phyloP scores from a whole-genome alignment of 2,888 invertebrate genomes.

The Oscheius myriophilus region DNA sequence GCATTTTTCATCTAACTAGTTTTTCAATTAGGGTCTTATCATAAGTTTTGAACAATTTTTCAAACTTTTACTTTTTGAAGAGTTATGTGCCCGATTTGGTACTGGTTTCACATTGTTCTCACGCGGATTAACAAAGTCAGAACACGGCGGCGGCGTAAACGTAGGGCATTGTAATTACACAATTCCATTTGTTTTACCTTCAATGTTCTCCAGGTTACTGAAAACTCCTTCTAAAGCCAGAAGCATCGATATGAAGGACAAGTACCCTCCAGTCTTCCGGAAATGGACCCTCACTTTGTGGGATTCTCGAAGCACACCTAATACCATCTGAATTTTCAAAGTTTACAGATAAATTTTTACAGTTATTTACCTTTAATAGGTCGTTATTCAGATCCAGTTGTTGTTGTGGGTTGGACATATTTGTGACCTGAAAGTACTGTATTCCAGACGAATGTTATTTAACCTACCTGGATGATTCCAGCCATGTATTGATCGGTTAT shows the following conservation, averaged over 20 bases:
- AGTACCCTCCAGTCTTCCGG: conserved; percentile 96
- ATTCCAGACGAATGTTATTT: too few relatives aligned
- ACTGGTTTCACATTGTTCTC: too few relatives aligned
- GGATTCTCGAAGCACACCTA: conserved; percentile 82
- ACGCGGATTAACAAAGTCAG: too few relatives aligned
- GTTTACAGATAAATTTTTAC: not conserved
- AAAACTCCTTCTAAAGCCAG: conserved; percentile 84
- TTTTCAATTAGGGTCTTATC: too few relatives aligned
- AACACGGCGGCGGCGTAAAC: too few relatives aligned
- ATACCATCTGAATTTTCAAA: conserved; percentile 39
- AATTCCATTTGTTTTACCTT: not conserved
- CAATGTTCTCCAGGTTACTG: conserved; percentile 18
- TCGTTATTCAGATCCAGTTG: conserved; percentile 87
- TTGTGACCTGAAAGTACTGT: conserved; percentile 74
- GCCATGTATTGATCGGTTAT: conserved; percentile 63
- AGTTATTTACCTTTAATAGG: conserved; percentile 80
- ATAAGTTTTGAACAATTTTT: too few relatives aligned
- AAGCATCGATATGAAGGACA: conserved; percentile 93
- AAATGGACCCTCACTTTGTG: conserved; percentile 95
- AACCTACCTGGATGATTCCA: conserved; percentile 45
- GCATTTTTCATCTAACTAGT: too few relatives aligned
- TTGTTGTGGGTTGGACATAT: conserved; percentile 87
- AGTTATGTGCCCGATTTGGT: too few relatives aligned
- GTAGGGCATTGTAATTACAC: too few relatives aligned
- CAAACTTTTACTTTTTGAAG: too few relatives aligned